Evolutionary conservation across 1,140 invertebrate genomes (phyloP).

Genomic region (Homarus americanus): DNA sequence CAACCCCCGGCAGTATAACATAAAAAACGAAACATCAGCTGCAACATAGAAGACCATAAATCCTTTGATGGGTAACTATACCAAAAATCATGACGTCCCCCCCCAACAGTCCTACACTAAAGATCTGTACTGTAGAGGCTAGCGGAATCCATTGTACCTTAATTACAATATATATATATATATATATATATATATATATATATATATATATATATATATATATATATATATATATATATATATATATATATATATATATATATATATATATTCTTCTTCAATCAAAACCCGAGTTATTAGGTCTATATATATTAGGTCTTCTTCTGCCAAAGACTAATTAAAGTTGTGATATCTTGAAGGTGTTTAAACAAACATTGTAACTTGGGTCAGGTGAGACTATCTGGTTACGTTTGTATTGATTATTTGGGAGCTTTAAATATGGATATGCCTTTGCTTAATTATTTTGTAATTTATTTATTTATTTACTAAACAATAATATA

Average conservation of each 20-base stretch:
- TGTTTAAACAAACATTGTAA: background rate
- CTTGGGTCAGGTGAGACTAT: constrained; percentile 33
- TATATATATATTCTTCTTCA: background rate
- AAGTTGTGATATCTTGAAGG: background rate
- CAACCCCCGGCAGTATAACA: too few relatives aligned
- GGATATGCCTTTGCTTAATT: constrained; percentile 20
- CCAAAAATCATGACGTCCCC: too few relatives aligned
- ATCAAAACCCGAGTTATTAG: background rate
- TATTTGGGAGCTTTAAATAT: constrained; percentile 29
- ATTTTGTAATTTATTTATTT: background rate
- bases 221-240: background rate
- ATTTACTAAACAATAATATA: constrained; percentile 6
- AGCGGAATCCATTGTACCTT: background rate
- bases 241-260: background rate
- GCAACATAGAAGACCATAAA: too few relatives aligned
- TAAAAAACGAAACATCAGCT: too few relatives aligned
- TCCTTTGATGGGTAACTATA: too few relatives aligned
- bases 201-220: too few relatives aligned
- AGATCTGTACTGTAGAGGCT: too few relatives aligned
- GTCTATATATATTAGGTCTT: background rate
- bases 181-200: too few relatives aligned
- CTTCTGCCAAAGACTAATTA: background rate
- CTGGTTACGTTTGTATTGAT: background rate
- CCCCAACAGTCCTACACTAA: too few relatives aligned
- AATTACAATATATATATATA: background rate